Percentiles rank a stretch among this genome's conserved stretches.
phyloP scores from a whole-genome alignment of 2,888 invertebrate genomes.

The Cyrtodaria siliqua region DNA sequence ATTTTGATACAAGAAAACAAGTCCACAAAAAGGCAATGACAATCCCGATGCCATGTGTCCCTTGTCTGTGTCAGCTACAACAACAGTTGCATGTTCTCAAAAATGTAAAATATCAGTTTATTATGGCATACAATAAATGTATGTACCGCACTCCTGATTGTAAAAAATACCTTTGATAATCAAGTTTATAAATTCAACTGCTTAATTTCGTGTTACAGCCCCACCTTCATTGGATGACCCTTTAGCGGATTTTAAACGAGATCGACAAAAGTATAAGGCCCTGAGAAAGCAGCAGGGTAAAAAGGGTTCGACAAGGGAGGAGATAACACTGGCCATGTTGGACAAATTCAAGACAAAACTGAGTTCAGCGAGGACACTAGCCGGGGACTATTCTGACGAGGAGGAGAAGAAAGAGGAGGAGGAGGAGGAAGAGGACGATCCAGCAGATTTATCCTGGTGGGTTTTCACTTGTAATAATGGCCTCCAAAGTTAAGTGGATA shows the following conservation, averaged over 20 bases:
- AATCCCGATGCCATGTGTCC: no score
- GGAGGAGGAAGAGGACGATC: constrained; percentile 81
- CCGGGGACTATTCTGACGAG: constrained; percentile 87
- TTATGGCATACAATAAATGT: no score
- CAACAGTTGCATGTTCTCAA: no score
- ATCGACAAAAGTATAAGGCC: constrained; percentile 80
- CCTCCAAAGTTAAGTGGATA: no score
- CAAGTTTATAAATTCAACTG: neutral
- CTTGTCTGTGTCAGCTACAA: no score
- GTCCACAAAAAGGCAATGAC: no score
- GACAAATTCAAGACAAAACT: constrained; percentile 94
- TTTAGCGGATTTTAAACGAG: constrained; percentile 78
- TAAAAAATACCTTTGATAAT: no score
- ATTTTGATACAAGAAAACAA: no score
- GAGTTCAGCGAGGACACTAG: constrained; percentile 88
- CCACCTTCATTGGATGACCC: constrained; percentile 65
- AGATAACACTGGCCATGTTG: constrained; percentile 91
- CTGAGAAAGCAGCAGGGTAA: constrained; percentile 73
- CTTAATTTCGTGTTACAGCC: constrained; percentile 35
- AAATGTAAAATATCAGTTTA: no score
- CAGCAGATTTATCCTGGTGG: constrained; percentile 85
- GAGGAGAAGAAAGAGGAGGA: constrained; percentile 85
- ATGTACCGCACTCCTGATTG: no score
- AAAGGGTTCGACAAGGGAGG: constrained; percentile 80
- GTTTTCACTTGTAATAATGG: constrained; percentile 16